These are phyloP conservation scores for Vollenhovia emeryi DNA, from an alignment of 1,140 invertebrate species.

Conservation along the genomic window DNA sequence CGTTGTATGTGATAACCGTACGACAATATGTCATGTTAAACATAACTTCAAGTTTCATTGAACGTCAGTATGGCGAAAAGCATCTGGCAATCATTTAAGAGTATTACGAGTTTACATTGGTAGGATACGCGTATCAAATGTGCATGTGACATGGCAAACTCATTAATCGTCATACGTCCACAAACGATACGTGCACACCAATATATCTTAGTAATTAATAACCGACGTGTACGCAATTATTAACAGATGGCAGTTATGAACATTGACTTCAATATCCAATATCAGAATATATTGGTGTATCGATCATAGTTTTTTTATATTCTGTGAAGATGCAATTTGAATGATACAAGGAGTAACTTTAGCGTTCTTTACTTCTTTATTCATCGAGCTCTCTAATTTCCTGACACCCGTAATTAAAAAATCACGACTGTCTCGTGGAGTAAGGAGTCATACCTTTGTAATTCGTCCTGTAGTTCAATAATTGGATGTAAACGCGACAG, in stretches of 20 bases:
- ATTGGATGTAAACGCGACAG: background rate
- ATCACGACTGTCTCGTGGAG: background rate
- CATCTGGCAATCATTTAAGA: conserved; percentile 67
- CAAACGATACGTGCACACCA: conserved; percentile 60
- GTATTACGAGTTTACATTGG: conserved; percentile 54
- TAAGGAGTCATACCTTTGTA: background rate
- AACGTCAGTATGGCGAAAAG: conserved; percentile 48
- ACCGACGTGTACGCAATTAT: conserved; percentile 54
- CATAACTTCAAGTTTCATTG: conserved; percentile 39
- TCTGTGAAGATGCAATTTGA: conserved; percentile 8
- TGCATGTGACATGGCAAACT: conserved; percentile 34
- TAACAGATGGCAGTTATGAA: conserved; percentile 64
- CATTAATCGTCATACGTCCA: conserved; percentile 59
- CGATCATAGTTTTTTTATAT: too few relatives aligned
- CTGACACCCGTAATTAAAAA: conserved; percentile 24
- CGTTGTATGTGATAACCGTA: background rate
- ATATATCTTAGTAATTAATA: conserved; percentile 64
- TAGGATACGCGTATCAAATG: conserved; percentile 27
- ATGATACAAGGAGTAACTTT: background rate
- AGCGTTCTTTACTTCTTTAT: background rate
- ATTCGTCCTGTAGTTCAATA: conserved; percentile 27
- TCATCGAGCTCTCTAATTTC: background rate
- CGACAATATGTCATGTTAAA: background rate
- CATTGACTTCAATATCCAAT: background rate
- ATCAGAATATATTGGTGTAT: background rate